Evolutionary conservation across 2,888 invertebrate species (phyloP), one percentile per base, ranked within the genome.

Genomic region (Caenorhabditis angaria): DNA sequence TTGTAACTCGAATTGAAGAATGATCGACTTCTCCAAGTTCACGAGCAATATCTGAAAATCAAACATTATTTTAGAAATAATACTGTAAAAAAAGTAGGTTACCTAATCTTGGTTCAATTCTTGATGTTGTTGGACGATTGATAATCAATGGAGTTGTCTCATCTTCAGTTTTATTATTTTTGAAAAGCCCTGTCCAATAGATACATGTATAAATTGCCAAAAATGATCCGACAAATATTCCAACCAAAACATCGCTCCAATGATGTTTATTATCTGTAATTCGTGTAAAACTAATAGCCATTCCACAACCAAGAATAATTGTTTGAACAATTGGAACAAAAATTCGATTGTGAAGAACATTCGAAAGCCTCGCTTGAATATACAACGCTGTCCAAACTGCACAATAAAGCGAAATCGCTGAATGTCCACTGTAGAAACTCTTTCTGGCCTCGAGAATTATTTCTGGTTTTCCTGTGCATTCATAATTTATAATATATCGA

Each of bases 211-310:
- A 82, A 8, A 88, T 24, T 12, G 89, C 89, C 2, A 89, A 84
- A 35, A 87, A 56, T 8, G 86, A 71, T 12, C 90, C 90, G 35
- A 90, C 87, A 48, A 90, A 61, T 41, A 88, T 87, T 0, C 97
- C 97, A 62, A 92, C 92, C 25, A 96, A 89, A 2, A 96, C 96
- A 89, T 97, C 97, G 86, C 94, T 95, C 94, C 95, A 95, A 88
- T 97, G 96, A 89, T 97, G 97, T 88, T 96, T 96, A 90, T 97
- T 94, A 90, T 97, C 94, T 0, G 94, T 94, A 47, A 97, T 92
- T 41, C 97, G 91, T 0, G 94, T 93, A 51, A 72, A 78, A 51
- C 78, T 74, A 32, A 78, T 77, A 32, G 65, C 61, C 4, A 78
- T 65, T 35, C 72, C 72, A 35, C 62, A 51, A 29, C 61, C 65